Evolutionary conservation across 2,888 invertebrate species (phyloP).

Genomic region (Biston stratarius): DNA sequence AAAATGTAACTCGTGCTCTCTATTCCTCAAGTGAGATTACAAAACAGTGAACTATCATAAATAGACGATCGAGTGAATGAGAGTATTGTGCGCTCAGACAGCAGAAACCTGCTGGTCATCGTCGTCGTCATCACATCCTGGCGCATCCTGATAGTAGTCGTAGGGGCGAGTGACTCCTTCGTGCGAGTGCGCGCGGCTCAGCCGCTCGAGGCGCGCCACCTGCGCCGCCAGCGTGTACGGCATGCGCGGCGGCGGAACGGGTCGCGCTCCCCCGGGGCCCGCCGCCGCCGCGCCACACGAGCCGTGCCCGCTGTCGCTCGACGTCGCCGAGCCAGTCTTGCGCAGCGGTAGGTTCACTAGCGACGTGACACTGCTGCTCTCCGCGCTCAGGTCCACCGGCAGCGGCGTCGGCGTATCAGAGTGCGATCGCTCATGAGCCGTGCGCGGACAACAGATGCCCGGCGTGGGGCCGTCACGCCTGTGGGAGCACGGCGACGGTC

Average conservation of each 20-base stretch:
- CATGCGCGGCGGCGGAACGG: conserved; percentile 89
- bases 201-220: conserved; percentile 93
- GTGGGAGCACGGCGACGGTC: conserved; percentile 89
- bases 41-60: conserved; percentile 80
- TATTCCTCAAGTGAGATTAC: conserved; percentile 84
- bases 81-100: conserved; percentile 76
- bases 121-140: conserved; percentile 83
- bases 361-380: conserved; percentile 98
- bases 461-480: conserved; percentile 87
- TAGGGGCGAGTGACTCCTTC: conserved; percentile 93
- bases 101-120: conserved; percentile 85
- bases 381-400: conserved; percentile 96
- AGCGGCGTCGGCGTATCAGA: conserved; percentile 95
- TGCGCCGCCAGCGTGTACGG: conserved; percentile 95
- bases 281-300: conserved; percentile 83
- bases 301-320: conserved; percentile 96
- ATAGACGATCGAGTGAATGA: conserved; percentile 68
- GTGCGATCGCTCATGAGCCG: conserved; percentile 95
- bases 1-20: conserved; percentile 82
- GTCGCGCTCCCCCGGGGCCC: conserved; percentile 76
- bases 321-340: conserved; percentile 96
- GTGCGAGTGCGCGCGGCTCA: conserved; percentile 94
- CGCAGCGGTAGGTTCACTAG: conserved; percentile 95
- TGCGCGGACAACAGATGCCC: conserved; percentile 79
- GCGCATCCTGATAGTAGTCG: conserved; percentile 88